These are phyloP conservation scores for Oxyteleia sp. DNA, from an alignment of 2,888 invertebrate genomes.

Conservation along the genomic window DNA sequence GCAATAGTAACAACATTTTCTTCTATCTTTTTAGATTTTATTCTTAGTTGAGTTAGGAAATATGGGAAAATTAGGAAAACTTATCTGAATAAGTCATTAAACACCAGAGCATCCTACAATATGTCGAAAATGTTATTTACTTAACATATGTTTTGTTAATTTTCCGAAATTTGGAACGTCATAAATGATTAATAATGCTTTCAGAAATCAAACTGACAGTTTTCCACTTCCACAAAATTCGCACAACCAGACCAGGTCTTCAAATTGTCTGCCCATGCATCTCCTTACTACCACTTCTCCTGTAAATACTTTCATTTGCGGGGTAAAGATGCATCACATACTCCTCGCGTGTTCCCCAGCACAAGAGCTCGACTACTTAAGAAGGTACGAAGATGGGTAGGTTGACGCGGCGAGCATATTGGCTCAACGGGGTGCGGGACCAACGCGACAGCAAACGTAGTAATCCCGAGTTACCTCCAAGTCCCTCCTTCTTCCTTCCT, in stretches of 20 bases:
- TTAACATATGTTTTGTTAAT: no score
- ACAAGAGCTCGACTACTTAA: conserved; percentile 84
- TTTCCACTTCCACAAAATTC: background rate
- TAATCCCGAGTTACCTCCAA: conserved; percentile 73
- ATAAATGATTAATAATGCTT: background rate
- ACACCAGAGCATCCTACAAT: no score
- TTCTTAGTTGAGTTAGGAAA: no score
- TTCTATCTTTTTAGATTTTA: no score
- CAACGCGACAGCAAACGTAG: conserved; percentile 79
- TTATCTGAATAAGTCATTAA: no score
- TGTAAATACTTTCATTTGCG: conserved; percentile 28
- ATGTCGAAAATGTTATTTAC: no score
- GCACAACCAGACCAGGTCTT: background rate
- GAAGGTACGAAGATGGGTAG: conserved; percentile 85
- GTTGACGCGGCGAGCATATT: conserved; percentile 86
- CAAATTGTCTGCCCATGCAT: background rate
- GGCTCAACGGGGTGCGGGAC: conserved; percentile 85
- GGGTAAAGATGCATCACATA: conserved; percentile 43
- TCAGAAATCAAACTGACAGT: background rate
- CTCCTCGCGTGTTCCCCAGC: conserved; percentile 62
- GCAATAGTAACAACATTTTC: no score
- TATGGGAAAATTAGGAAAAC: no score
- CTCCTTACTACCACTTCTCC: conserved; percentile 17
- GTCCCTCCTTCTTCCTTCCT: conserved; percentile 62
- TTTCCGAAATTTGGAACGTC: no score